phyloP scores from a whole-genome alignment of 2,113 vertebrate genomes.

The Dicrurus megarhynchus region DNA sequence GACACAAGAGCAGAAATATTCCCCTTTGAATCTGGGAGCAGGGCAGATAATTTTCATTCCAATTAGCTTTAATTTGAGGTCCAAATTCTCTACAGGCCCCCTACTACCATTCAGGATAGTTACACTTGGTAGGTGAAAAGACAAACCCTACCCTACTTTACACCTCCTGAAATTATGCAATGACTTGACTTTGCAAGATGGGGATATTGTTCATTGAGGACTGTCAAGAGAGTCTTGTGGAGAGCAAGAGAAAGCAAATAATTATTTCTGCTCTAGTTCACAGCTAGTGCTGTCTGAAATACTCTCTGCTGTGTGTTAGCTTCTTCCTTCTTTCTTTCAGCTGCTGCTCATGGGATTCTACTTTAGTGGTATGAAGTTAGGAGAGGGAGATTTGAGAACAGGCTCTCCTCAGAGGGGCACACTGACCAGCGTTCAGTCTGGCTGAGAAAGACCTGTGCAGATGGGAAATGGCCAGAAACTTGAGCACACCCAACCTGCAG shows the following conservation, averaged over 20 bases:
- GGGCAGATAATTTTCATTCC: not conserved
- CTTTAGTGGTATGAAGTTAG: not conserved
- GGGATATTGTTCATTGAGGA: not conserved
- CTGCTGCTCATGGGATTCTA: not conserved
- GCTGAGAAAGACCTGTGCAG: not conserved
- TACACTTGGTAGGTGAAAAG: not conserved
- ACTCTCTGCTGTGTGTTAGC: not conserved
- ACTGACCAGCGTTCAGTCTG: not conserved
- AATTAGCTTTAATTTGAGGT: not conserved
- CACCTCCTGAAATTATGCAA: not conserved
- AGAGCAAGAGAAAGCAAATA: not conserved
- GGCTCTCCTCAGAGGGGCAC: not conserved
- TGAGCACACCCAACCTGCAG: not conserved
- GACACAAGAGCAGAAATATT: not conserved
- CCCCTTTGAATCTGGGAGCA: not conserved
- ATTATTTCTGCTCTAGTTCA: not conserved
- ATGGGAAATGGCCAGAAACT: not conserved
- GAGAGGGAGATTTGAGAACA: not conserved
- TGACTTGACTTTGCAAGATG: not conserved
- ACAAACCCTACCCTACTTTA: not conserved
- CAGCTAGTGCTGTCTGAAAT: not conserved
- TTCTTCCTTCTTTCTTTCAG: not conserved
- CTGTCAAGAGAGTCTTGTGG: not conserved
- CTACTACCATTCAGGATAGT: not conserved
- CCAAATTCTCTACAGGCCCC: not conserved